Evolutionary conservation across 2,888 invertebrate species (phyloP).

Genomic region (Troilus luridus): DNA sequence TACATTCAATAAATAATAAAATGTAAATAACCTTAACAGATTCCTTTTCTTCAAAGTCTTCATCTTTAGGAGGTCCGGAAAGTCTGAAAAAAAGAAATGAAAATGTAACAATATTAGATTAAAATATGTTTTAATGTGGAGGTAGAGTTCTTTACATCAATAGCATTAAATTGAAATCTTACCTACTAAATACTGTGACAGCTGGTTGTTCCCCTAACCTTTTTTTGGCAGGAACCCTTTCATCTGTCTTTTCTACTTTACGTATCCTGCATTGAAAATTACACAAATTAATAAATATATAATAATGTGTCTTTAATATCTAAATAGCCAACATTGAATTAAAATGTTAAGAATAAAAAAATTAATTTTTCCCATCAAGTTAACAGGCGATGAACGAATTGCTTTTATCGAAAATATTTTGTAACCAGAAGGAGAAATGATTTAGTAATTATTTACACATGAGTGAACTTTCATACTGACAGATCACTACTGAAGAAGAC

Average conservation of each 20-base stretch:
- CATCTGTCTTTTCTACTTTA: conserved; percentile 68
- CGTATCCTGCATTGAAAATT: conserved; percentile 47
- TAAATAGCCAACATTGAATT: neutral
- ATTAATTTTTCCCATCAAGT: no score
- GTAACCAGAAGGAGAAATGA: no score
- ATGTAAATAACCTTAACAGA: conserved; percentile 56
- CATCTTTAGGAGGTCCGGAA: conserved; percentile 67
- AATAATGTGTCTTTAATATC: neutral
- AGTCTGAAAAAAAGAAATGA: conserved; percentile 63
- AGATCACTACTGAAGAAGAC: no score
- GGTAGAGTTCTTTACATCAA: neutral
- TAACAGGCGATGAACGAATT: no score
- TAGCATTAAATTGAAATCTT: neutral
- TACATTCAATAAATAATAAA: neutral
- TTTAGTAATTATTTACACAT: no score
- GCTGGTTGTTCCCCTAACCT: conserved; percentile 69
- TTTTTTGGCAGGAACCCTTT: conserved; percentile 72
- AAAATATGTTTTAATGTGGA: neutral
- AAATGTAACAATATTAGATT: neutral
- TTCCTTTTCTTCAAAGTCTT: conserved; percentile 62
- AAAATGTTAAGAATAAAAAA: neutral
- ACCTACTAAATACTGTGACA: conserved; percentile 74
- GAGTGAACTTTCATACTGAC: no score
- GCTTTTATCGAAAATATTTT: no score
- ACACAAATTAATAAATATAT: neutral